Base-by-base conservation (phyloP, 2,888 invertebrate species). In the Polylopha cassiicola region DNA sequence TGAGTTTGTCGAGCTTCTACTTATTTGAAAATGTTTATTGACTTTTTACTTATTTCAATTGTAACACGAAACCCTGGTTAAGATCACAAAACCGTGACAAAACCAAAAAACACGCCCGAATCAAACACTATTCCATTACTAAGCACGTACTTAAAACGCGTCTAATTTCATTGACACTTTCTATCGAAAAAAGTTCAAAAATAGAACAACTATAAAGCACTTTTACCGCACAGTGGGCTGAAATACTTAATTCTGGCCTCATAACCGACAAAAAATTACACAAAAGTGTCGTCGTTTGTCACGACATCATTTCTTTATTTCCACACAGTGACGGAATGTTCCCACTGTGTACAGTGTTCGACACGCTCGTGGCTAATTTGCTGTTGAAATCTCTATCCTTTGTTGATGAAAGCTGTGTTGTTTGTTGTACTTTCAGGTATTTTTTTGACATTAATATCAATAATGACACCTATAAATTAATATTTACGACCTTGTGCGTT, bases 241-340 rank as follows among this genome's bases (percentile, higher is more conserved):
- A 39, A 41, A 41, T 32, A 37, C 32, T 39, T 39, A 45, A 50
- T 48, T 51, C 50, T 55, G 51, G 55, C 60, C 57, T 56, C 55
- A 46, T 56, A 54, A 62, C 58, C 58, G 55, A 53, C 51, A 67
- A 66, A 58, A 60, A 64, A 54, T 57, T 54, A 55, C 55, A 65
- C 65, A 67, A 68, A 71, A 64, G 56, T 61, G 51, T 58, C 53
- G 29, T 29, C 39, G 44, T 45, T 39, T 37, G 64, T 74, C 77
- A 76, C 74, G 75, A 76, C 54, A 53, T 44, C 51, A 59, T 59
- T 66, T 57, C 51, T 56, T 61, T 49, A 58, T 63, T 61, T 58
- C 58, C 51, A 60, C 57, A 61, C 55, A 38, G 50, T 43, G 48
- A 42, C 37, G 50, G 51, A 59, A 60, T 53, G 45, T 65, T 60